Base-by-base conservation (phyloP, 92 coral and sea anemone genomes). In the Parazoanthus swiftii region DNA sequence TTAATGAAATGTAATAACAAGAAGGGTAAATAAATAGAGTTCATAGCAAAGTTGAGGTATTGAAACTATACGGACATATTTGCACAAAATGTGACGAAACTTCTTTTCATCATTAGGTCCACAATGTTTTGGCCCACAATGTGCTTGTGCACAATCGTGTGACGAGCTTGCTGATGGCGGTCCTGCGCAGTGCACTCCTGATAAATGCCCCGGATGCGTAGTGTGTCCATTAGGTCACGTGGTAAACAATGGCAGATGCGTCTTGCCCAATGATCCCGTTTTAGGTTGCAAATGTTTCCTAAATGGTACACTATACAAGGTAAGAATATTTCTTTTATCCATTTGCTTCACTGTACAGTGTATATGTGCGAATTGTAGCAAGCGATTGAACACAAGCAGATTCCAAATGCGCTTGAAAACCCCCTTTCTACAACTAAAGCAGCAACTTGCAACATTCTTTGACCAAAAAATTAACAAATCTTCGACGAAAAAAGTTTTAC, bases 171-270 rank as follows among this genome's bases (percentile, higher is more conserved):
- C 87, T 36, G 81, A 72, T 38, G 71, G 56, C 26, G 33, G 10
- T 20, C 56, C 80, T 71, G 54, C 85, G 26, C 70, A 76, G 42
- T 80, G 86, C 46, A 88, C 86, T 39, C 79, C 72, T n/a, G 72
- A 80, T 29, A 84, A 48, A 48, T 84, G 87, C 42, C 87, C 87
- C 79, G 90, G 90, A 71, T 88, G 88, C 48, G 74, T 70, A 50
- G 79, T 84, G 23, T 88, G 90, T 81, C 90, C 90, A 16, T 16
- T 51, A 65, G 90, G 90, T 48, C 85, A 74, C 54, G 90, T 81
- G 80, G 86, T 88, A 36, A 82, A 70, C 33, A 68, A 88, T 72
- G 87, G 75, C 18, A 68, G 79, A 37, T 88, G 90, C 35, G 86
- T 81, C 35, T 59, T 70, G 35, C 90, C 90, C 25, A 38, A 81